Base-by-base conservation (phyloP, 2,888 invertebrate genomes). In the Conus canariensis region DNA sequence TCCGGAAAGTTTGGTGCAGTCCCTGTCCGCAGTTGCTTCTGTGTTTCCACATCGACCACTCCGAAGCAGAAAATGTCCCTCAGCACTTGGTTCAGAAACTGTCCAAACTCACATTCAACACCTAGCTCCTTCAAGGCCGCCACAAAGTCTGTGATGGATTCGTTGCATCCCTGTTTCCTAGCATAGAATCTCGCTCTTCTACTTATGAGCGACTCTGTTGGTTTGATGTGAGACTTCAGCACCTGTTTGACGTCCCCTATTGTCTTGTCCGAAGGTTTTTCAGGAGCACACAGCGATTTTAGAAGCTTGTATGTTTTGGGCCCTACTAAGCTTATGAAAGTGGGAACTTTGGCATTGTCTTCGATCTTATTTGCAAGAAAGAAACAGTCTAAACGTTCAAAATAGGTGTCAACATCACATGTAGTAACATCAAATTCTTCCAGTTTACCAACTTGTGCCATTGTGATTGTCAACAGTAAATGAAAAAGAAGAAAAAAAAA, bases 271-370 rank as follows among this genome's bases (percentile, higher is more conserved):
- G 25, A 77, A 77, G 77, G 77, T n/a, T n/a, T 19, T n/a, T 19
- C 25, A n/a, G 74, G 74, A n/a, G 77, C 77, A 77, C 7, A n/a
- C 22, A 77, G 77, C 6, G 77, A 77, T n/a, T 77, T 77, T n/a
- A 77, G 25, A n/a, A 77, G 77, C 25, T 77, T 77, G 77, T 77
- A 77, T n/a, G n/a, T 77, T 77, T 77, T 25, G n/a, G 77, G 77
- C 22, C 77, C 77, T n/a, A 9, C 77, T 77, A 77, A 19, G 9
- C 77, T n/a, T 7, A 77, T 19, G 77, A 77, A 77, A n/a, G 25
- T 77, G 77, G 22, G n/a, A 19, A 77, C 77, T 77, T 14, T 77
- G 22, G 77, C 77, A 77, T n/a, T n/a, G 77, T 77, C 77, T n/a
- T 22, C 6, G n/a, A 77, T n/a, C 10, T 77, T 22, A n/a, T 77